Evolutionary conservation across 2,888 invertebrate genomes (phyloP).

Genomic region (Plebejus melissa): DNA sequence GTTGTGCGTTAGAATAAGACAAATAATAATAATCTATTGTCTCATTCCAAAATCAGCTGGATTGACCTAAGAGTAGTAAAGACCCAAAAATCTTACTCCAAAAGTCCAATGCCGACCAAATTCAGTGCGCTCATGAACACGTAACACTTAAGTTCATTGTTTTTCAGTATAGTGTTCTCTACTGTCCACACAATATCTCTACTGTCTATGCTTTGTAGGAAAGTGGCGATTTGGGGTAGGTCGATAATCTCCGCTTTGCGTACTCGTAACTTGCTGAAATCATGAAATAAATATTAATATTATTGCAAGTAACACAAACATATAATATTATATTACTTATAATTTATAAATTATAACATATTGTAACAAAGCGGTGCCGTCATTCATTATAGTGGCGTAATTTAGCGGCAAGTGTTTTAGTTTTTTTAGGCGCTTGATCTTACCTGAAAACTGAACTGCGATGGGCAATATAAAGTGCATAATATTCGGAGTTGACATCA

Average conservation of each 20-base stretch:
- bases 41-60: neutral
- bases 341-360: too few species aligned
- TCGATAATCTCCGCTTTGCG: conserved; percentile 61
- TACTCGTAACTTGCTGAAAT: conserved; percentile 60
- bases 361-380: too few species aligned
- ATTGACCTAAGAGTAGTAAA: neutral
- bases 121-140: conserved; percentile 54
- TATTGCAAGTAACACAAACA: too few species aligned
- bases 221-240: conserved; percentile 54
- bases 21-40: neutral
- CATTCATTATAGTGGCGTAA: too few species aligned
- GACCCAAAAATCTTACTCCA: conserved; percentile 52
- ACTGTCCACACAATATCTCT: conserved; percentile 56
- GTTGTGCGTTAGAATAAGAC: too few species aligned
- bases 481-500: conserved; percentile 48
- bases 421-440: too few species aligned
- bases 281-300: neutral
- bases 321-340: too few species aligned
- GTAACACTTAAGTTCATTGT: conserved; percentile 48
- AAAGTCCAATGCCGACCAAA: conserved; percentile 57
- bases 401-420: too few species aligned
- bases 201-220: conserved; percentile 52
- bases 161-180: conserved; percentile 49
- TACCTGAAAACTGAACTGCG: conserved; percentile 61
- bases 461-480: conserved; percentile 58